Base-by-base conservation (phyloP, 2,113 vertebrate species). In the Geococcyx californianus region DNA sequence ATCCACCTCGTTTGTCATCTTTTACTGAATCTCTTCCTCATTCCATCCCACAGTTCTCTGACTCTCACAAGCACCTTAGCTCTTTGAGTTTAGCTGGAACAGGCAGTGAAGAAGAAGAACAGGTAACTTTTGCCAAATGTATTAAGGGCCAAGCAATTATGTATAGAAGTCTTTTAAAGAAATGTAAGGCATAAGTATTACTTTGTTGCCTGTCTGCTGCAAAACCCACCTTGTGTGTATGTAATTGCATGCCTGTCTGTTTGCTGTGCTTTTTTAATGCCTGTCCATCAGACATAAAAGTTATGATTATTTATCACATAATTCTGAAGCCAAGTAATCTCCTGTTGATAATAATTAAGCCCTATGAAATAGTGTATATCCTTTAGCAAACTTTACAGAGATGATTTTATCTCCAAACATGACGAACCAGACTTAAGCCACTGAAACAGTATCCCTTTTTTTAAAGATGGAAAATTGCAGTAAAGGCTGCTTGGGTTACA, bases 51-150 rank as follows among this genome's bases (percentile, higher is more conserved):
- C 87, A 97, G 97, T 96, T 96, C 95, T 97, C 95, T 84, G 97
- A 97, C 67, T 90, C 96, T 94, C 94, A 95, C 78, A 97, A 95
- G 92, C 97, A 97, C 78, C 97, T 83, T 86, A 97, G 97, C 95
- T 97, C 95, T 95, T 97, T 98, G 93, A 97, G 94, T 96, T 97
- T 98, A 97, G 96, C 94, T 95, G 98, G 97, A 95, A 98, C 97
- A 80, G 97, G 98, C 88, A 97, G 98, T 92, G 97, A 98, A 97
- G 98, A 98, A 96, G 98, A 98, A 94, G 97, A 98, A 94, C 98
- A 98, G 97, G 98, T 97, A 95, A 97, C 84, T 91, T 96, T 86
- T 94, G 87, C 54, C 63, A 93, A 92, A 40, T 86, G 29, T 85
- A 49, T 79, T 90, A 56, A 92, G 81, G 73, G 87, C 40, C 38